Conservation (phyloP, 2,888 invertebrate species). For the Nebria brevicollis region DNA sequence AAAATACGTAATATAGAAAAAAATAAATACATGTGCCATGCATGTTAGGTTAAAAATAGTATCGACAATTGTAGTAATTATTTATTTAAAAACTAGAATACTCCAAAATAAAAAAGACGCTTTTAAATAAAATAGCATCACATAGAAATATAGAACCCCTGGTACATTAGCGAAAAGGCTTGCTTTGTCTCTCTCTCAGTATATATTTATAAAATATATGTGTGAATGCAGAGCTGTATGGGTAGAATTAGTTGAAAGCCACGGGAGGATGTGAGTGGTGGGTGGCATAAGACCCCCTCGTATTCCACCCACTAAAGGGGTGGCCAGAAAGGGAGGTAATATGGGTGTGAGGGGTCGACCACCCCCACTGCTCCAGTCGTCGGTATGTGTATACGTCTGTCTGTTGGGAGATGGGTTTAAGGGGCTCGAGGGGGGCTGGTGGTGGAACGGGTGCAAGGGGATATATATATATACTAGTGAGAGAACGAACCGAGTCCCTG, state of each 20-base stretch:
- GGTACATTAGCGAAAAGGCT: not conserved
- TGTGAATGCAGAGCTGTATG: not conserved
- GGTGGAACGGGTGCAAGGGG: not conserved
- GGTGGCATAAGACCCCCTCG: not conserved
- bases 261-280: not conserved
- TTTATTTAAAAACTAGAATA: too few relatives aligned
- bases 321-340: too few relatives aligned
- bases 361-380: not conserved
- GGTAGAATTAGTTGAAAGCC: slow-evolving; percentile 1
- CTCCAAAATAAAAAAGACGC: too few relatives aligned
- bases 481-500: slow-evolving; percentile 14
- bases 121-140: not conserved
- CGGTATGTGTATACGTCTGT: not conserved
- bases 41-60: too few relatives aligned
- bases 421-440: not conserved
- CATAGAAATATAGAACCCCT: not conserved
- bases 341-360: too few relatives aligned
- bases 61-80: too few relatives aligned
- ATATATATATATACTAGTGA: not conserved
- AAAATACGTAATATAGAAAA: too few relatives aligned
- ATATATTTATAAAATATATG: slow-evolving; percentile 1
- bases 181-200: not conserved
- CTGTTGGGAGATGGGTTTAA: too few relatives aligned
- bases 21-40: too few relatives aligned
- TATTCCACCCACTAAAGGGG: too few relatives aligned